Evolutionary conservation across 2,888 invertebrate species (phyloP).

Genomic region (Drosophila recens): DNA sequence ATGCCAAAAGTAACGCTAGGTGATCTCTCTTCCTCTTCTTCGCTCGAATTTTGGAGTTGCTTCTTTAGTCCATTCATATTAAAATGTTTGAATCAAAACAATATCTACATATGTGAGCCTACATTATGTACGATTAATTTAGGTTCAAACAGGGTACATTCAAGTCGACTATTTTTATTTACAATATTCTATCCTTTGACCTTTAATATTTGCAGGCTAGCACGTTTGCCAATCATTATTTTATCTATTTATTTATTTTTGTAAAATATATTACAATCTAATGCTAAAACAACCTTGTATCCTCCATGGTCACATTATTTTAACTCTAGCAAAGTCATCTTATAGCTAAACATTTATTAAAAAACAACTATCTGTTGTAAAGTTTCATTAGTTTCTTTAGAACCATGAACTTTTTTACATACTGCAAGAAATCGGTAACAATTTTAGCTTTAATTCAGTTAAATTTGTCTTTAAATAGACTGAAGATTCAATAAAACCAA

Average conservation of each 20-base stretch:
- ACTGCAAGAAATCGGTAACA: background rate
- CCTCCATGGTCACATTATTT: slow-evolving; percentile 3
- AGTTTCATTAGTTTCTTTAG: background rate
- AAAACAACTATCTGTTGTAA: background rate
- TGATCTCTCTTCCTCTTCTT: background rate
- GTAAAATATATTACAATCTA: background rate
- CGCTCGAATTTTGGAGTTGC: background rate
- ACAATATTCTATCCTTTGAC: background rate
- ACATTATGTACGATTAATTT: background rate
- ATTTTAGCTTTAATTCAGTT: background rate
- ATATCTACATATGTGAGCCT: too few species aligned
- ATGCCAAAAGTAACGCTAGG: slow-evolving; percentile 3
- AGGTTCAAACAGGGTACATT: background rate
- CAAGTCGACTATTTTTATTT: background rate
- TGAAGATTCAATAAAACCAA: background rate
- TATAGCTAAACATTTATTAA: background rate
- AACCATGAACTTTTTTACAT: background rate
- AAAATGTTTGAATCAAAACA: too few species aligned
- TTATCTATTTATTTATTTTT: background rate
- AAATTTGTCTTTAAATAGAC: background rate
- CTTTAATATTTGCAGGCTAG: background rate
- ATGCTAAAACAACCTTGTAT: background rate
- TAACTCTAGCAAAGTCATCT: background rate
- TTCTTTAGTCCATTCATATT: background rate
- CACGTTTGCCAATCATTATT: background rate